Percentiles rank a stretch among this genome's conserved stretches.
Evolutionary conservation across 2,797 vertebrate species (phyloP).

Genomic region (Crenuchus spilurus): DNA sequence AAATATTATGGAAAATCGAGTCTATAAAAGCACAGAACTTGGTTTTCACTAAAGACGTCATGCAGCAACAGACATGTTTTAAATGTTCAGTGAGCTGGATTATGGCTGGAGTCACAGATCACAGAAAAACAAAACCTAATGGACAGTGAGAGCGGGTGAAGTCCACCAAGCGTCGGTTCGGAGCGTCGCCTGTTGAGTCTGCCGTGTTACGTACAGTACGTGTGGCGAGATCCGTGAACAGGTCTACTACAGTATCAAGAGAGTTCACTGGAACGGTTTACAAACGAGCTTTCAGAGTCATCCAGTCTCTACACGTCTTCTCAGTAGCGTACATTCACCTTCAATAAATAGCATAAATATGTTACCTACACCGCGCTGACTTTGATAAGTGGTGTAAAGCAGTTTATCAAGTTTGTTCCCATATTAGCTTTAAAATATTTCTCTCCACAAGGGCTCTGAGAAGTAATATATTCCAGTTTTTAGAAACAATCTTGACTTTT

Average conservation of each 20-base stretch:
- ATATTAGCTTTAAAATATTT: conserved; percentile 48
- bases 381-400: conserved; percentile 51
- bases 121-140: conserved; percentile 20
- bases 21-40: conserved; percentile 44
- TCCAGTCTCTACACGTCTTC: conserved; percentile 65
- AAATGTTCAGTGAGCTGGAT: conserved; percentile 72
- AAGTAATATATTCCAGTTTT: conserved; percentile 53
- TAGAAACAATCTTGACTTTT: conserved; percentile 49
- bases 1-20: conserved; percentile 85
- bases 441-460: conserved; percentile 55
- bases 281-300: conserved; percentile 61
- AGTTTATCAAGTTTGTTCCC: conserved; percentile 55
- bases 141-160: conserved; percentile 48
- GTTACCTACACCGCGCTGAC: conserved; percentile 63
- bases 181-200: too few species aligned
- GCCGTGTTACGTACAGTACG: conserved; percentile 70
- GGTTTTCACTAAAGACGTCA: conserved; percentile 79
- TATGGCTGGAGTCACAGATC: conserved; percentile 63
- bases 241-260: conserved; percentile 68
- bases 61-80: conserved; percentile 77
- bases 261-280: conserved; percentile 56
- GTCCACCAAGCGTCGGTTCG: conserved; percentile 45
- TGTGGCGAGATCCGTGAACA: conserved; percentile 70
- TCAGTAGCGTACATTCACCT: conserved; percentile 87
- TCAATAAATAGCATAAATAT: conserved; percentile 88